A percentile compares a stretch with the other conserved stretches of the same genome.
These are phyloP conservation scores for Hyles vespertilio DNA, from an alignment of 1,140 invertebrate genomes.

Conservation along the genomic window DNA sequence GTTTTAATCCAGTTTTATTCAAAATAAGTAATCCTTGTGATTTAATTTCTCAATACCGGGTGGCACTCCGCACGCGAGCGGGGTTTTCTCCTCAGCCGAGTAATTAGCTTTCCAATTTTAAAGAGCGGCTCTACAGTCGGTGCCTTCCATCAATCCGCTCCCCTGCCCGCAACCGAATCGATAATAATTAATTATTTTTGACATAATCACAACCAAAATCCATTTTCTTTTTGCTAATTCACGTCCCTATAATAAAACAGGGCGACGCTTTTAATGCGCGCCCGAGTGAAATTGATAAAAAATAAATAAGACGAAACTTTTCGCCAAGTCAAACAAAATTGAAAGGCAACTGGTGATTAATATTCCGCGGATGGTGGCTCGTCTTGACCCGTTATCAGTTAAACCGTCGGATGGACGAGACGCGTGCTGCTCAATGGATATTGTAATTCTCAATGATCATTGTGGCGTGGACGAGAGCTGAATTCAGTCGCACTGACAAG, in stretches of 20 bases:
- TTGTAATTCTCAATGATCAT: constrained; percentile 16
- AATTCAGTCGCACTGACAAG: constrained; percentile 42
- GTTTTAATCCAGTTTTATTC: constrained; percentile 1
- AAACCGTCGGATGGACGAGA: neutral
- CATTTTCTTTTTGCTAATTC: constrained; percentile 78
- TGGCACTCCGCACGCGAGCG: constrained; percentile 32
- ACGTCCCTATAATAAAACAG: constrained; percentile 71
- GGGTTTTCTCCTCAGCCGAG: constrained; percentile 35
- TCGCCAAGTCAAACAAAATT: constrained; percentile 64
- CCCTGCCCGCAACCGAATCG: constrained; percentile 63
- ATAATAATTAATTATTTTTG: constrained; percentile 79
- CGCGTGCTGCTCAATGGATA: constrained; percentile 7
- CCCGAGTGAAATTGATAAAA: constrained; percentile 71
- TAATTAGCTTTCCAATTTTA: constrained; percentile 73
- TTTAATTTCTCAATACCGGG: constrained; percentile 39
- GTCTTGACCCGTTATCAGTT: no score
- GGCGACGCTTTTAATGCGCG: constrained; percentile 63
- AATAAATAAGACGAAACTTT: constrained; percentile 72
- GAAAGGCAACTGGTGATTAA: constrained; percentile 11
- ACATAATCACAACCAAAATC: constrained; percentile 76
- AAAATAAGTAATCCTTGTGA: constrained; percentile 13
- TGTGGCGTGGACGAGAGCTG: constrained; percentile 16
- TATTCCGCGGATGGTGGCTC: no score
- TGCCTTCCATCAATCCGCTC: constrained; percentile 63
- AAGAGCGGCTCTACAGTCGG: constrained; percentile 53